phyloP scores from a whole-genome alignment of 1,140 invertebrate species.

The Hormaphis cornu region DNA sequence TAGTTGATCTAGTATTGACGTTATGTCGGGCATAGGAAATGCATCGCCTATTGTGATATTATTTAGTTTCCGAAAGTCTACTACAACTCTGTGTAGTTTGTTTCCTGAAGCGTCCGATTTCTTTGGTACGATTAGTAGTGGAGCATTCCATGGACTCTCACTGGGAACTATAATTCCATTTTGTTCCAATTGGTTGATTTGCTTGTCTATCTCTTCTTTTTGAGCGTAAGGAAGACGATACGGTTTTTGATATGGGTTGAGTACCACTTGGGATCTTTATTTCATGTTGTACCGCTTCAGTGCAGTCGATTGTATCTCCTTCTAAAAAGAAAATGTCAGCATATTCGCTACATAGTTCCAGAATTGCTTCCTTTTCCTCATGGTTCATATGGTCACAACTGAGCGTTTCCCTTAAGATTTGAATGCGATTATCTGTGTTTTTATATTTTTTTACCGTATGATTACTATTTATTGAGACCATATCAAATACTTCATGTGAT shows the following conservation, averaged over 20 bases:
- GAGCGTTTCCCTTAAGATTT: not conserved
- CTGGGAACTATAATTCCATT: slow-evolving; percentile 22
- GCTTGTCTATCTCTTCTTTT: slow-evolving; percentile 40
- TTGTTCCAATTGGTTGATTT: slow-evolving; percentile 37
- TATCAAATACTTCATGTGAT: not conserved
- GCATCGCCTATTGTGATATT: slow-evolving; percentile 38
- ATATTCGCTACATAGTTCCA: not conserved
- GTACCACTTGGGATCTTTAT: slow-evolving; percentile 34
- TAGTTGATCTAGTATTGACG: slow-evolving; percentile 43
- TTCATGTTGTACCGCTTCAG: slow-evolving; percentile 31
- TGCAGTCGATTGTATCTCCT: not conserved
- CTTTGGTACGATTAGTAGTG: slow-evolving; percentile 36
- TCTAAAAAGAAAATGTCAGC: not conserved
- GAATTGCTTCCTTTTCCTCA: not conserved
- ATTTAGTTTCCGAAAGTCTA: slow-evolving; percentile 39
- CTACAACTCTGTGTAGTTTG: slow-evolving; percentile 34
- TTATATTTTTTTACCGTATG: not conserved
- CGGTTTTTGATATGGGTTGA: slow-evolving; percentile 36
- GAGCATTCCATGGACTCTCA: slow-evolving; percentile 33
- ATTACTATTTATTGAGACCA: not conserved
- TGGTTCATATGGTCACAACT: not conserved
- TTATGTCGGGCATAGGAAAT: slow-evolving; percentile 46
- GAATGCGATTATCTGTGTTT: not conserved
- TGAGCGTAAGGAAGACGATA: slow-evolving; percentile 41
- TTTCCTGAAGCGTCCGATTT: slow-evolving; percentile 36